Evolutionary conservation across 2,888 invertebrate species (phyloP).

Genomic region (Platynereis dumerilii): DNA sequence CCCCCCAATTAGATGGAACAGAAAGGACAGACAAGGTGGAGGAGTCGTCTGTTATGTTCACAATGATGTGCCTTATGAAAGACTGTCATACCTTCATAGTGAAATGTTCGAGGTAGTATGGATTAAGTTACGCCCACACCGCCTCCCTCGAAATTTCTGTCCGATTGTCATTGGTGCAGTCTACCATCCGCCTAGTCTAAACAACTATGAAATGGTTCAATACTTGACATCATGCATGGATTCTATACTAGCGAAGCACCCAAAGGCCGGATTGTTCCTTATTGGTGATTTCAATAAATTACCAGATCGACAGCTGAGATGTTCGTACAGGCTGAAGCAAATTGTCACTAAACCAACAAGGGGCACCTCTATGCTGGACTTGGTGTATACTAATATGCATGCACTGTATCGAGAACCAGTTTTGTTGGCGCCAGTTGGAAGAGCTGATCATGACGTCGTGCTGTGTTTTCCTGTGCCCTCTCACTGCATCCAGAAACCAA

Average conservation of each 20-base stretch:
- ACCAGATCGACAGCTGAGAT: neutral
- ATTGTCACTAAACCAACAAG: conserved; percentile 2
- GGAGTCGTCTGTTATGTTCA: neutral
- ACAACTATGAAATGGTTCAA: neutral
- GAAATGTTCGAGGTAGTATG: too few relatives aligned
- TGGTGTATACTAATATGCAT: neutral
- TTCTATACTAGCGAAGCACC: neutral
- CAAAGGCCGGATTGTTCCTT: neutral
- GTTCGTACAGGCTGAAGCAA: neutral
- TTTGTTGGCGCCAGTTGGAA: neutral
- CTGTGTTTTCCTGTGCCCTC: neutral
- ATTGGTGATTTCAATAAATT: neutral
- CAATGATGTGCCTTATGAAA: too few relatives aligned
- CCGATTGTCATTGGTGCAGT: neutral
- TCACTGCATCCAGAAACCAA: neutral
- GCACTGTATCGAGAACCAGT: neutral
- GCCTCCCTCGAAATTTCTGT: too few relatives aligned
- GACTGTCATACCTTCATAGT: too few relatives aligned
- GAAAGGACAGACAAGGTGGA: neutral
- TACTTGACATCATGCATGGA: neutral
- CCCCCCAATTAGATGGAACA: neutral
- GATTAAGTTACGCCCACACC: too few relatives aligned
- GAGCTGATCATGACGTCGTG: neutral
- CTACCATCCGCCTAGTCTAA: neutral
- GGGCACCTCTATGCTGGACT: neutral